Base-by-base conservation (phyloP, 2,888 invertebrate genomes). In the Apantesis nais region DNA sequence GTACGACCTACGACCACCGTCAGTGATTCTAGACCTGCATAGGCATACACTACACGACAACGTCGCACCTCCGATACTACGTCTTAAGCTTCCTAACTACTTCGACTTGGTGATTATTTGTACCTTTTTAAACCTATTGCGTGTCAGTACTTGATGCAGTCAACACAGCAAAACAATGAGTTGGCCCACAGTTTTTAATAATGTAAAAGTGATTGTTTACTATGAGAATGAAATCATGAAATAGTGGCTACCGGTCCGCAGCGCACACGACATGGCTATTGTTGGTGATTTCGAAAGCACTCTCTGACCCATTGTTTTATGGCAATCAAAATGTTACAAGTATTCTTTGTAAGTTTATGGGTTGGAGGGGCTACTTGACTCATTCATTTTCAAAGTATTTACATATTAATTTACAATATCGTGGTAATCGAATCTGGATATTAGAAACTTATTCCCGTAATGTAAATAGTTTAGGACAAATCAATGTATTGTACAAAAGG, bases 121-220 rank as follows among this genome's bases (percentile, higher is more conserved):
- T 72, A 80, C 73, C 68, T 81, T 77, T 81, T 74, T 79, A 63
- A 52, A 73, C 74, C 39, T 70, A 63, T 77, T 78, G 80, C 81
- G 80, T 79, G 66, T 73, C 74, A 79, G 82, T 81, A 81, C 80
- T 78, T 73, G 62, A 67, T 78, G 75, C 74, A 73, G 73, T 72
- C 70, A 67, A 78, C 75, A 77, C 76, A 72, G 79, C 72, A 79
- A 78, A 86, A 89, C 90, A 90, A 89, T 89, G 84, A 85, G 77
- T 85, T 90, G 89, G 90, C 90, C 89, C 86, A 84, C 80, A 87
- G 85, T 86, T 81, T 66, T 85, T 85, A 87, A 86, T 88, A 86
- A 85, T 83, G 87, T 86, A 88, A 87, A 88, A 87, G 86, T 85
- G 87, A 92, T 92, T 92, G 92, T 92, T 92, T 92, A 90, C 88